A percentile compares a stretch with the other conserved stretches of the same genome.
Evolutionary conservation across 2,888 invertebrate genomes (phyloP).

Genomic region (Gryllus longicercus): DNA sequence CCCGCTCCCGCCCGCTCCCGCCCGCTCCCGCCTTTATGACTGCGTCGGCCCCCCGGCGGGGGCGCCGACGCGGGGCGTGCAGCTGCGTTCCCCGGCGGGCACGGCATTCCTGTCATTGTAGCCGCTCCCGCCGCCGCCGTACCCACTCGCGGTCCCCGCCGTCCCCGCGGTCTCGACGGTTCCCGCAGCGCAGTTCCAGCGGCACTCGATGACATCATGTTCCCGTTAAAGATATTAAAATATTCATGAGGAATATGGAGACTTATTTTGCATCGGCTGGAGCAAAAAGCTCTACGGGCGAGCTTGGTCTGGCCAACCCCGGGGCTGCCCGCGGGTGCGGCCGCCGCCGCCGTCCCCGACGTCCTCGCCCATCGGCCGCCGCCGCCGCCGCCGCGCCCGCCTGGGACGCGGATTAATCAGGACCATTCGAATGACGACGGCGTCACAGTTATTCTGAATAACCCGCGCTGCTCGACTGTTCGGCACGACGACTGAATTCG

Average conservation of each 20-base stretch:
- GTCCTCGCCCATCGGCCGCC: neutral
- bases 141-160: neutral
- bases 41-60: neutral
- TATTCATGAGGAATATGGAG: slow-evolving; percentile 17
- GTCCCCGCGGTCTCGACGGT: neutral
- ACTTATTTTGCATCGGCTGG: neutral
- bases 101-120: slow-evolving; percentile 6
- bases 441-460: too few relatives aligned
- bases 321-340: neutral
- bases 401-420: too few relatives aligned
- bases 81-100: neutral
- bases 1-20: too few relatives aligned
- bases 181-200: neutral
- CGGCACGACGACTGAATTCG: too few relatives aligned
- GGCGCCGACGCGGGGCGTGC: neutral
- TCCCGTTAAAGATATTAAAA: slow-evolving; percentile 8
- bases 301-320: neutral
- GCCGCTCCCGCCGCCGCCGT: neutral
- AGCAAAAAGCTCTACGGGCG: neutral
- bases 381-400: too few relatives aligned
- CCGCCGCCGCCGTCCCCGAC: neutral
- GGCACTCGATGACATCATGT: neutral
- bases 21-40: too few relatives aligned
- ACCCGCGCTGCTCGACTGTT: too few relatives aligned
- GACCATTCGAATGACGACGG: too few relatives aligned